Conservation (phyloP, 2,113 vertebrate species). For the Burhinus bistriatus region DNA sequence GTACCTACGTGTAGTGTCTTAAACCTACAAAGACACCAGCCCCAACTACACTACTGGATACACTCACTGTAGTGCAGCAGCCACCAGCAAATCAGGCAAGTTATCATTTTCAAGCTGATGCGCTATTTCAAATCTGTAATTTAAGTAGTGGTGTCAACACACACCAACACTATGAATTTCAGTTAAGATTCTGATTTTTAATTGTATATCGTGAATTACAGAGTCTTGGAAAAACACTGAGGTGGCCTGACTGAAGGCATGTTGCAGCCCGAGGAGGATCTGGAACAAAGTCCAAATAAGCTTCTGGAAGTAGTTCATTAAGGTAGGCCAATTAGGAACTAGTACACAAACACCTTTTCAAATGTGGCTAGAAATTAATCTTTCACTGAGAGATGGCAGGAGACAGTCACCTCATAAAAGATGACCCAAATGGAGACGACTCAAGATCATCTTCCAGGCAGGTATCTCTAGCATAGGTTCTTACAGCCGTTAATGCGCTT, state of each 20-base stretch:
- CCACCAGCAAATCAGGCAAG: not conserved
- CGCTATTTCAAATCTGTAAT: not conserved
- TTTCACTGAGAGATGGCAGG: not conserved
- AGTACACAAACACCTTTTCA: not conserved
- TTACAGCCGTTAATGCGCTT: not conserved
- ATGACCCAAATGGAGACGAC: not conserved
- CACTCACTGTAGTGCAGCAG: accelerated
- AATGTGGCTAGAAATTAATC: not conserved
- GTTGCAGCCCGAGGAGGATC: not conserved
- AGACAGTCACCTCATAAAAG: not conserved
- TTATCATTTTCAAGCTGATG: not conserved
- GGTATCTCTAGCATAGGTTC: not conserved
- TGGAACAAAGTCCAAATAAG: not conserved
- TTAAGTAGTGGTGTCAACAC: not conserved
- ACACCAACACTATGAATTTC: accelerated
- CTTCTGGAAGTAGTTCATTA: not conserved
- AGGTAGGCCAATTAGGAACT: not conserved
- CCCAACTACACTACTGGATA: accelerated
- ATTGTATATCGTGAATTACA: not conserved
- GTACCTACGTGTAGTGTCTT: not conserved
- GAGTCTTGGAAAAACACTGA: not conserved
- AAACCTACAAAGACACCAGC: not conserved
- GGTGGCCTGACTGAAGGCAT: not conserved
- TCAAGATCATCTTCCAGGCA: not conserved
- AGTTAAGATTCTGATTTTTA: not conserved